phyloP scores from a whole-genome alignment of 64 coral and sea anemone species.

The Acropora yongei region DNA sequence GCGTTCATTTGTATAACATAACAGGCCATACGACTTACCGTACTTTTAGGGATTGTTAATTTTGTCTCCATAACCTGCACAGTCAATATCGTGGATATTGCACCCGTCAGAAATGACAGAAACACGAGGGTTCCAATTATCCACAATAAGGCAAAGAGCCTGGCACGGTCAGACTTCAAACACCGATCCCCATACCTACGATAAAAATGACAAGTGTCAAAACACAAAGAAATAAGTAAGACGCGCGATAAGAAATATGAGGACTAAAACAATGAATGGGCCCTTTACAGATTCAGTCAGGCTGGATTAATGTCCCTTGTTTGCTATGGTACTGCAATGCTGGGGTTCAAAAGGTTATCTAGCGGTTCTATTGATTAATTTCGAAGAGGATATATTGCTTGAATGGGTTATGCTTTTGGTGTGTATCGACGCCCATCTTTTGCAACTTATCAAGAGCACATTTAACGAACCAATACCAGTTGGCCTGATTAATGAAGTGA shows the following conservation, averaged over 20 bases:
- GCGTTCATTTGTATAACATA: too few relatives aligned
- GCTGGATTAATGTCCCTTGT: too few relatives aligned
- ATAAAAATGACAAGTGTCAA: neutral
- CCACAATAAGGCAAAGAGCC: constrained; percentile 34
- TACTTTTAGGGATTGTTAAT: neutral
- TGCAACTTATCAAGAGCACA: too few relatives aligned
- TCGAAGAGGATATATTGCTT: neutral
- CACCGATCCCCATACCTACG: constrained; percentile 61
- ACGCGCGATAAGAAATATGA: too few relatives aligned
- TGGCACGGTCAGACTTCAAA: neutral
- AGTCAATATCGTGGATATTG: constrained; percentile 36
- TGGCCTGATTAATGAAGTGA: too few relatives aligned
- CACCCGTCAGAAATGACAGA: constrained; percentile 1
- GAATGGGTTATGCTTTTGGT: too few relatives aligned
- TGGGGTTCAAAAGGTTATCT: too few relatives aligned
- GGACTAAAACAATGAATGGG: too few relatives aligned
- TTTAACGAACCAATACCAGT: neutral
- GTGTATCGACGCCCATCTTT: neutral
- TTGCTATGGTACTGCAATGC: too few relatives aligned
- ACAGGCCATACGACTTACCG: neutral
- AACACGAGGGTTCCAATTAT: neutral
- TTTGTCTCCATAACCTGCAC: constrained; percentile 23
- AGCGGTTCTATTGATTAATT: too few relatives aligned
- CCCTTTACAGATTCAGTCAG: too few relatives aligned
- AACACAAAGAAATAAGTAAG: neutral